phyloP scores from a whole-genome alignment of 2,797 vertebrate species.

The Distichodus sexfasciatus region DNA sequence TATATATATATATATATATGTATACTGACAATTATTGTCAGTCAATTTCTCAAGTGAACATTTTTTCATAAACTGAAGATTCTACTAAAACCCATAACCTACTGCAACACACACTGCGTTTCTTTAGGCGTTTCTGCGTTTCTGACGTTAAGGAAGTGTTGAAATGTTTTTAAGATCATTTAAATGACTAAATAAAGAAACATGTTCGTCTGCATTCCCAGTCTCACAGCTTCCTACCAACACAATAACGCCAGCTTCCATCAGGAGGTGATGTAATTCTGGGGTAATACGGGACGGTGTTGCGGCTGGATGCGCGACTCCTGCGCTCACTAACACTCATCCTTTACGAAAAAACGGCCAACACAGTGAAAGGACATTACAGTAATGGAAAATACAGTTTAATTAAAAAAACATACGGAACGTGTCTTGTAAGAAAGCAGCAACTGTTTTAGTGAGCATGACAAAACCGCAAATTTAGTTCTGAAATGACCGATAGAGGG shows the following conservation, averaged over 20 bases:
- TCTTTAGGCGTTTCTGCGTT: too few species aligned
- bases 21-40: too few species aligned
- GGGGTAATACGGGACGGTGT: slow-evolving; percentile 26
- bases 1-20: too few species aligned
- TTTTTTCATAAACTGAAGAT: too few species aligned
- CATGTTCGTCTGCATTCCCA: neutral
- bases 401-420: neutral
- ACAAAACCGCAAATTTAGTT: neutral
- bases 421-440: neutral
- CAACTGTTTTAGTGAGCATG: neutral
- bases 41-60: too few species aligned
- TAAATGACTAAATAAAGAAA: neutral
- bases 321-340: too few species aligned
- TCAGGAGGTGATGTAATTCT: slow-evolving; percentile 49
- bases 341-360: too few species aligned
- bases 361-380: too few species aligned
- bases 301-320: neutral
- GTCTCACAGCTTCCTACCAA: neutral
- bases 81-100: too few species aligned
- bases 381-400: neutral
- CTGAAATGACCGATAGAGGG: slow-evolving; percentile 44
- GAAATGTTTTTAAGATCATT: too few species aligned
- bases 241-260: slow-evolving; percentile 3
- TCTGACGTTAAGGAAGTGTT: too few species aligned
- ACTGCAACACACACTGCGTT: too few species aligned